Percentiles rank a stretch among this genome's conserved stretches.
phyloP scores from a whole-genome alignment of 2,113 vertebrate genomes.

The Brachypteracias leptosomus region DNA sequence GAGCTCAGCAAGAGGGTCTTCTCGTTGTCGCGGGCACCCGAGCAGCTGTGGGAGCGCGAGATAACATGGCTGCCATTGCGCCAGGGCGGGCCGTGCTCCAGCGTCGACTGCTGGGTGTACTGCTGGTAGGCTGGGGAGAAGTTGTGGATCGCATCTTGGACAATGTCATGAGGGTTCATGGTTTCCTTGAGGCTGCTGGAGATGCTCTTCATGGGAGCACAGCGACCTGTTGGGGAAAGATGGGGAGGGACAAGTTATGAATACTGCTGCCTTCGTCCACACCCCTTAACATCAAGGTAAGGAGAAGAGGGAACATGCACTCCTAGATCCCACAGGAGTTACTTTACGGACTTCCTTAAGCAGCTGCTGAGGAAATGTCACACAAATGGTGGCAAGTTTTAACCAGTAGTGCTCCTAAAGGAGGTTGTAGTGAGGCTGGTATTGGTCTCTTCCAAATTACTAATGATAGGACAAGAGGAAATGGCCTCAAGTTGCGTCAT shows the following conservation, averaged over 20 bases:
- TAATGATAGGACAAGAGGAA: too few species aligned
- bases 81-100: slow-evolving; percentile 81
- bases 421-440: too few species aligned
- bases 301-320: background rate
- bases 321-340: background rate
- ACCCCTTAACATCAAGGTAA: background rate
- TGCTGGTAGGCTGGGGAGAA: slow-evolving; percentile 97
- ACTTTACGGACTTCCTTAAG: background rate
- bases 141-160: slow-evolving; percentile 95
- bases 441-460: too few species aligned
- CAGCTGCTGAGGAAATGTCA: background rate
- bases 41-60: slow-evolving; percentile 85
- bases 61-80: slow-evolving; percentile 75
- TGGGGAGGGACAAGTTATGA: background rate
- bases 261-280: background rate
- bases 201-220: slow-evolving; percentile 97
- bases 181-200: slow-evolving; percentile 97
- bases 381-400: background rate
- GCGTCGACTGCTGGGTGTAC: slow-evolving; percentile 93
- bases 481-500: too few species aligned
- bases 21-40: slow-evolving; percentile 85
- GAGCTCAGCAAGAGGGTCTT: slow-evolving; percentile 95
- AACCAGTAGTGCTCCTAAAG: background rate
- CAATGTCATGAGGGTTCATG: slow-evolving; percentile 94
- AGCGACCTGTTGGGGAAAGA: slow-evolving; percentile 78